These are phyloP conservation scores for Epizoanthus illoricatus DNA, from an alignment of 92 coral and sea anemone genomes.

Conservation along the genomic window DNA sequence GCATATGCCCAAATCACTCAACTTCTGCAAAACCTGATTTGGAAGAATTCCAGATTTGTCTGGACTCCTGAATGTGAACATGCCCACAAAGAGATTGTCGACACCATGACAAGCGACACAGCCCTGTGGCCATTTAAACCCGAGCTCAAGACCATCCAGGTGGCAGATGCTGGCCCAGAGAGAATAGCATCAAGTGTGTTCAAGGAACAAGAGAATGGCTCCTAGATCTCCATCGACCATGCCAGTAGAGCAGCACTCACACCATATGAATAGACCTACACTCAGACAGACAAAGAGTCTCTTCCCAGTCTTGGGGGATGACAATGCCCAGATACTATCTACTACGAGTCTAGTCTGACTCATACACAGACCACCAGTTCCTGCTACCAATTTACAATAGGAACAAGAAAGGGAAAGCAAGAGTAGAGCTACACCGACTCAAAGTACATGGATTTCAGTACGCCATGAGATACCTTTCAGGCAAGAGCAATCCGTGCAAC, in stretches of 20 bases:
- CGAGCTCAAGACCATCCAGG: neutral
- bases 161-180: neutral
- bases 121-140: neutral
- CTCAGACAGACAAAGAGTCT: neutral
- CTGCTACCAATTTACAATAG: too few relatives aligned
- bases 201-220: conserved; percentile 3
- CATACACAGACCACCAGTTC: too few relatives aligned
- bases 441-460: too few relatives aligned
- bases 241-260: neutral
- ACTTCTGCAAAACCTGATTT: too few relatives aligned
- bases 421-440: neutral
- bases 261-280: conserved; percentile 5
- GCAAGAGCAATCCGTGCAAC: too few relatives aligned
- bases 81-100: conserved; percentile 26
- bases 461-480: too few relatives aligned
- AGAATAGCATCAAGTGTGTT: conserved; percentile 28
- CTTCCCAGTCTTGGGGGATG: neutral
- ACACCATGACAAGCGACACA: neutral
- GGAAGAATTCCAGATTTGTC: too few relatives aligned
- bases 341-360: too few relatives aligned
- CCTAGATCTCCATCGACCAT: too few relatives aligned
- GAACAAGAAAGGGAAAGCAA: neutral
- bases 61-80: neutral
- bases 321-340: conserved; percentile 11
- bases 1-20: too few relatives aligned